These are phyloP conservation scores for Tragelaphus eurycerus DNA, from an alignment of 2,797 vertebrate genomes.

Conservation along the genomic window DNA sequence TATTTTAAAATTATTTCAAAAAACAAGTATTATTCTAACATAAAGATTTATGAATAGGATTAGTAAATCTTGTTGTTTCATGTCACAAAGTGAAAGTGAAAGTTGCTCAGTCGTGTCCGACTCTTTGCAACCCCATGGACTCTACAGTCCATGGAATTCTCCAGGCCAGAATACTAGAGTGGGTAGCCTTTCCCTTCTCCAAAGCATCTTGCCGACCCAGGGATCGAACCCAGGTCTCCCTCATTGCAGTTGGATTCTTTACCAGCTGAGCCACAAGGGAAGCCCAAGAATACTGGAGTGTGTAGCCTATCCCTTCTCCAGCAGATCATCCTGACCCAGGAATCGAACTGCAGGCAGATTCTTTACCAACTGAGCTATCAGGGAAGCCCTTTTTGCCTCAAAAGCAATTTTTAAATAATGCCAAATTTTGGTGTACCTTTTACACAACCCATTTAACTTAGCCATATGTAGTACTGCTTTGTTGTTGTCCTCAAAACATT, in stretches of 20 bases:
- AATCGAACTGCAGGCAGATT: not conserved
- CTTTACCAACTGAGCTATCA: not conserved
- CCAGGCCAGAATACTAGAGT: not conserved
- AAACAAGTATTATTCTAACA: not conserved
- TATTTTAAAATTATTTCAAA: constrained; percentile 19
- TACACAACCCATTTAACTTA: not conserved
- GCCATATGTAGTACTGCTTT: not conserved
- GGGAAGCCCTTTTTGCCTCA: not conserved
- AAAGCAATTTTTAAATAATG: constrained; percentile 21
- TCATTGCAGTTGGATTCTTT: not conserved
- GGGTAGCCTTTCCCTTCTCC: not conserved
- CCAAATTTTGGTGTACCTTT: not conserved
- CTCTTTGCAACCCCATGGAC: not conserved
- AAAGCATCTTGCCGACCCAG: not conserved
- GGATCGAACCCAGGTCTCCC: not conserved
- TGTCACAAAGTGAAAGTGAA: not conserved
- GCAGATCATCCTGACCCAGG: not conserved
- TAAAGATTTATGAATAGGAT: not conserved
- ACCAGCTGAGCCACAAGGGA: not conserved
- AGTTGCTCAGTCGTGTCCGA: not conserved
- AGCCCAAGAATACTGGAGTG: not conserved
- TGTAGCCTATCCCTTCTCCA: not conserved
- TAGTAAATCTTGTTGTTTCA: constrained; percentile 20
- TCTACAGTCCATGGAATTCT: not conserved
- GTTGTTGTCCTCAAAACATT: not conserved